Conservation (phyloP, 1,140 invertebrate species). For the Polypedilum vanderplanki region DNA sequence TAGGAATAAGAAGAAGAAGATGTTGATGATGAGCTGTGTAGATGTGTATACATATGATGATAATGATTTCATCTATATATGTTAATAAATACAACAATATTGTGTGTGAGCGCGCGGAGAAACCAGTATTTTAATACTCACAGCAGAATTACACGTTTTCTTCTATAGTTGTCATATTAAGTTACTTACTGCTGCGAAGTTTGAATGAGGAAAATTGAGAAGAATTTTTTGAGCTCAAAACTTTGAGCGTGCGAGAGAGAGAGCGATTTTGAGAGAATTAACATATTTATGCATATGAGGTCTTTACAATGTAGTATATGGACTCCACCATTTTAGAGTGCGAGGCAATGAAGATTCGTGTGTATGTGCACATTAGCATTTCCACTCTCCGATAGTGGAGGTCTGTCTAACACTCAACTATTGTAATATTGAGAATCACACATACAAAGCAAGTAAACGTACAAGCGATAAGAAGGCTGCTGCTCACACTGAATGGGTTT, state of each 20-base stretch:
- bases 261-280: neutral
- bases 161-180: neutral
- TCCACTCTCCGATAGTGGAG: neutral
- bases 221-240: neutral
- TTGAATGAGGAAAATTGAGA: neutral
- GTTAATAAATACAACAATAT: neutral
- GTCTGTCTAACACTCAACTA: constrained; percentile 10
- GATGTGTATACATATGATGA: neutral
- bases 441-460: neutral
- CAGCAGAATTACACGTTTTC: neutral
- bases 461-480: neutral
- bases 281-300: neutral
- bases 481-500: neutral
- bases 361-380: neutral
- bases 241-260: neutral
- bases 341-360: neutral
- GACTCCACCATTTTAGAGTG: constrained; percentile 10
- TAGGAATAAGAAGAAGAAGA: too few species aligned
- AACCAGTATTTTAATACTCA: neutral
- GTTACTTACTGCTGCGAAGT: neutral
- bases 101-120: neutral
- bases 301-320: neutral
- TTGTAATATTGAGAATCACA: constrained; percentile 2
- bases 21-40: neutral
- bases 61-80: constrained; percentile 20